These are phyloP conservation scores for Eutrigla gurnardus DNA, from an alignment of 2,797 vertebrate genomes.

Conservation along the genomic window DNA sequence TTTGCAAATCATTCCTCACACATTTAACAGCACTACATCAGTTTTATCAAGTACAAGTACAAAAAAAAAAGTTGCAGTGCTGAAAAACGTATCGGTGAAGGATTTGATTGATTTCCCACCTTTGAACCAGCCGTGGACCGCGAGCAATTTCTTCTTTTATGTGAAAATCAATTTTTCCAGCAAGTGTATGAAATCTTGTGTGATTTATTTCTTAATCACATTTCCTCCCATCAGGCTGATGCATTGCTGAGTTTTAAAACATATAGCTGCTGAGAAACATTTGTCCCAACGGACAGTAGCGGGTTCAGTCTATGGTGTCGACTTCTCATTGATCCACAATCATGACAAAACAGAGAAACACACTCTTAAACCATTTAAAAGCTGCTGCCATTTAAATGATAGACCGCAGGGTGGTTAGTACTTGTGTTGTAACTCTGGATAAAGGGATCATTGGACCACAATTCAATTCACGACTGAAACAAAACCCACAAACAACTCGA, in stretches of 20 bases:
- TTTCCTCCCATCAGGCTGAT: slow-evolving; percentile 45
- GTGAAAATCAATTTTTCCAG: slow-evolving; percentile 65
- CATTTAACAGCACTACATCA: slow-evolving; percentile 4
- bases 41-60: slow-evolving; percentile 18
- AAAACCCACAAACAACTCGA: slow-evolving; percentile 28
- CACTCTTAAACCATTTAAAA: neutral
- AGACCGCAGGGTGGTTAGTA: slow-evolving; percentile 1
- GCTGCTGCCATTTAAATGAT: neutral
- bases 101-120: slow-evolving; percentile 59
- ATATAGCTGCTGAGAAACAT: slow-evolving; percentile 30
- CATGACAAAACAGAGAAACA: neutral
- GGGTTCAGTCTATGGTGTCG: slow-evolving; percentile 1
- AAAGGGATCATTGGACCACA: slow-evolving; percentile 21
- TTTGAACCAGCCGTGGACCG: slow-evolving; percentile 42
- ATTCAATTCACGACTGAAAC: slow-evolving; percentile 23
- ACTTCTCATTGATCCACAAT: slow-evolving; percentile 11
- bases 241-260: slow-evolving; percentile 41
- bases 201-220: slow-evolving; percentile 70
- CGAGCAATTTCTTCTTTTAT: slow-evolving; percentile 69
- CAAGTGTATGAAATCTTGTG: slow-evolving; percentile 47
- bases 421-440: neutral
- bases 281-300: slow-evolving; percentile 11
- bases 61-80: slow-evolving; percentile 1
- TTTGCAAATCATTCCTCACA: neutral
- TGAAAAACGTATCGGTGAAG: slow-evolving; percentile 15